phyloP scores from a whole-genome alignment of 1,140 invertebrate genomes.

The Bombus soroeensis region DNA sequence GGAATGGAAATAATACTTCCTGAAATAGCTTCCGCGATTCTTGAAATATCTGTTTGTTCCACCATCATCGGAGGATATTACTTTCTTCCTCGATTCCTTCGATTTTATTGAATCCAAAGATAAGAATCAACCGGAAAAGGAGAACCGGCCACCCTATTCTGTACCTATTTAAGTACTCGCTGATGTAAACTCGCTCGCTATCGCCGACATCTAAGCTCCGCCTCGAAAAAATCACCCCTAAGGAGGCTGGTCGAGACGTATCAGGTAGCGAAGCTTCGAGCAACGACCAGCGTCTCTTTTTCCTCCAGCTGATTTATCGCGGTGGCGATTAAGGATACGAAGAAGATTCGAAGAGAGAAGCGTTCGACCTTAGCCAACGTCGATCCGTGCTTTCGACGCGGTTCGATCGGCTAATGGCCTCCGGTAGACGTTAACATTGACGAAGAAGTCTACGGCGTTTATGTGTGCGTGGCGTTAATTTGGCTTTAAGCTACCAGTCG shows the following conservation, averaged over 20 bases:
- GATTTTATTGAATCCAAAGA: not conserved
- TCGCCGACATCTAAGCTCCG: not conserved
- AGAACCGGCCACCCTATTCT: no score
- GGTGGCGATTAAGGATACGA: slow-evolving; percentile 70
- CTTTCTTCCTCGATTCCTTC: not conserved
- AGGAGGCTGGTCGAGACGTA: slow-evolving; percentile 23
- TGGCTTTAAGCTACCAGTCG: slow-evolving; percentile 71
- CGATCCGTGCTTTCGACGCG: slow-evolving; percentile 60
- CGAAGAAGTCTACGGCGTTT: slow-evolving; percentile 73
- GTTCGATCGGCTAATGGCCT: slow-evolving; percentile 78
- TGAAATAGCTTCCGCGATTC: not conserved
- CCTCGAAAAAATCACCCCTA: not conserved
- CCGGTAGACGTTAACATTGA: slow-evolving; percentile 78
- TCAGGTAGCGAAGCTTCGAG: not conserved
- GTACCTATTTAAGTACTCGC: not conserved
- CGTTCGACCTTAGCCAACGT: slow-evolving; percentile 59
- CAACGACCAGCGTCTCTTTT: slow-evolving; percentile 34
- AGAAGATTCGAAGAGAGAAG: slow-evolving; percentile 13
- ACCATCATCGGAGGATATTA: not conserved
- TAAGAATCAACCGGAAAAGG: not conserved
- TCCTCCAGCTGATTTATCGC: slow-evolving; percentile 71
- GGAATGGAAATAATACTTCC: not conserved
- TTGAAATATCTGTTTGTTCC: not conserved
- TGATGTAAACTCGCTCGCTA: not conserved
- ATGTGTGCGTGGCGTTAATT: slow-evolving; percentile 79